phyloP scores from a whole-genome alignment of 2,113 vertebrate genomes.

The Paratilapia polleni region DNA sequence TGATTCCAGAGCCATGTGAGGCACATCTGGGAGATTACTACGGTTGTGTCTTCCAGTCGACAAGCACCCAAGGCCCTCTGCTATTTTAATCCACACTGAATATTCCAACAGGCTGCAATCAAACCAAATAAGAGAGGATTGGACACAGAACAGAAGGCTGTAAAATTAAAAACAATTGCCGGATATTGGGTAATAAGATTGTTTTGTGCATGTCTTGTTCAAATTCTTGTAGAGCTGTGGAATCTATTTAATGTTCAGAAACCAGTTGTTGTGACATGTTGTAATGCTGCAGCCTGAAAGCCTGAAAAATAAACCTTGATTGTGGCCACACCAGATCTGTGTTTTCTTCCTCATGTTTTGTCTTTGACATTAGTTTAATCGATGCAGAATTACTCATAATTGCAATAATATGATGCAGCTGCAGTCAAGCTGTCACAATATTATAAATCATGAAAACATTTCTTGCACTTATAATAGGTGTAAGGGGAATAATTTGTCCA shows the following conservation, averaged over 20 bases:
- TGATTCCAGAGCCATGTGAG: constrained; percentile 65
- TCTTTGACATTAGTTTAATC: constrained; percentile 35
- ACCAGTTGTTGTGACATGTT: constrained; percentile 18
- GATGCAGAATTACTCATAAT: constrained; percentile 36
- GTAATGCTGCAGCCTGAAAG: constrained; percentile 12
- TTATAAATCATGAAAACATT: constrained; percentile 15
- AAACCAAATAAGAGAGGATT: constrained; percentile 63
- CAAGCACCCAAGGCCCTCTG: constrained; percentile 59
- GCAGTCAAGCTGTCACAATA: constrained; percentile 44
- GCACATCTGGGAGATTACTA: constrained; percentile 77
- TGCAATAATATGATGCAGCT: constrained; percentile 46
- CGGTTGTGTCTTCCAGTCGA: constrained; percentile 39
- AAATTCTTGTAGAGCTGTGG: background rate
- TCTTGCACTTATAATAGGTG: constrained; percentile 20
- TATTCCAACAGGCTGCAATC: constrained; percentile 73
- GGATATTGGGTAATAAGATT: constrained; percentile 51
- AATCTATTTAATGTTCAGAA: constrained; percentile 11
- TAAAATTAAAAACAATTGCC: constrained; percentile 64
- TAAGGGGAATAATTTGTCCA: constrained; percentile 35
- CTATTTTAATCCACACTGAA: constrained; percentile 68
- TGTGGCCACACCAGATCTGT: background rate
- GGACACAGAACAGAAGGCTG: constrained; percentile 60
- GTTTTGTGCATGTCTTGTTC: constrained; percentile 55
- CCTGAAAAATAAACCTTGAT: constrained; percentile 5
- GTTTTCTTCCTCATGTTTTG: background rate